A percentile compares a stretch with the other conserved stretches of the same genome.
phyloP scores from a whole-genome alignment of 2,797 vertebrate genomes.

The Acanthopagrus latus region DNA sequence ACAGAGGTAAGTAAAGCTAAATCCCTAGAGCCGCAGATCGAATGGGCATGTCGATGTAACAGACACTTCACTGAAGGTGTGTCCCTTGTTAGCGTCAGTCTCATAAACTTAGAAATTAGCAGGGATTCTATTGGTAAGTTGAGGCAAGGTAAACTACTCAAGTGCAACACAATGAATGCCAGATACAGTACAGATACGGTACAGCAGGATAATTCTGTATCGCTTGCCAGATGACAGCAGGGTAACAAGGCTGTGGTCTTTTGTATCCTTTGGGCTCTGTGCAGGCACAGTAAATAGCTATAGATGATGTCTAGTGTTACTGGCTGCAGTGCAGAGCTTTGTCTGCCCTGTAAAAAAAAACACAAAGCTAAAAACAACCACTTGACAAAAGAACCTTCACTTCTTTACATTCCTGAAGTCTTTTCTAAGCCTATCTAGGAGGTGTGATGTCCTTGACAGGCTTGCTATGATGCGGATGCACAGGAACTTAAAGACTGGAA shows the following conservation, averaged over 20 bases:
- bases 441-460: background rate
- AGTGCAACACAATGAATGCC: background rate
- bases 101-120: slow-evolving; percentile 9
- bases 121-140: background rate
- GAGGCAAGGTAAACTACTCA: background rate
- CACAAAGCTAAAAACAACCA: background rate
- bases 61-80: background rate
- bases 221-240: no score
- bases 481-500: no score
- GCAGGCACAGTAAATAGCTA: no score
- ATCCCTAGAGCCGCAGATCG: slow-evolving; percentile 17
- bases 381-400: background rate
- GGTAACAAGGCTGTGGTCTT: no score
- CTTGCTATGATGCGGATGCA: no score
- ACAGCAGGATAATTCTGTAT: no score
- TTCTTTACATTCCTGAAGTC: background rate
- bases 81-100: slow-evolving; percentile 2
- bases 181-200: no score
- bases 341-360: no score
- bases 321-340: no score
- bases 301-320: no score
- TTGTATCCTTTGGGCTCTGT: no score
- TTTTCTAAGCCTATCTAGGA: background rate
- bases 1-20: slow-evolving; percentile 12
- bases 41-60: slow-evolving; percentile 9